These are phyloP conservation scores for Phaonia tiefii DNA, from an alignment of 2,888 invertebrate species.

Conservation along the genomic window DNA sequence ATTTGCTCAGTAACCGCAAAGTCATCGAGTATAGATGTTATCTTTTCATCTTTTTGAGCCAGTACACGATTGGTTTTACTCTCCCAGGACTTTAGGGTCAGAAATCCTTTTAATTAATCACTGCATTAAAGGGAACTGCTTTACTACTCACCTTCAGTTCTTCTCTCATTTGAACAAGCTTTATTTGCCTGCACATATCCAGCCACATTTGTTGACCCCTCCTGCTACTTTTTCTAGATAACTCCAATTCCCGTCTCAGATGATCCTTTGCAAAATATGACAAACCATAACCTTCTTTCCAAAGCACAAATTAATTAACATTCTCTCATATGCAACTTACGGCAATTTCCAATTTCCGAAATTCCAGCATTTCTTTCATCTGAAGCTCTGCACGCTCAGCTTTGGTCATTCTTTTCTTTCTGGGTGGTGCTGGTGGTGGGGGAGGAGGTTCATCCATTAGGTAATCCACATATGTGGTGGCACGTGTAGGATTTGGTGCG, in stretches of 20 bases:
- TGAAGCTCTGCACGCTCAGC: conserved; percentile 68
- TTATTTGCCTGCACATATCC: conserved; percentile 72
- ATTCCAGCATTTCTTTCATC: conserved; percentile 63
- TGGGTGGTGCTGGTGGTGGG: conserved; percentile 45
- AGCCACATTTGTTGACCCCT: conserved; percentile 74
- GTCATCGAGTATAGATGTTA: conserved; percentile 71
- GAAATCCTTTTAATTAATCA: not conserved
- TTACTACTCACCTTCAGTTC: conserved; percentile 70
- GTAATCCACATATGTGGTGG: conserved; percentile 27
- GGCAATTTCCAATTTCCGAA: conserved; percentile 70
- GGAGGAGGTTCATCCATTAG: conserved; percentile 17
- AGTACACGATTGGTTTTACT: conserved; percentile 68
- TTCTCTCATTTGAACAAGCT: conserved; percentile 72
- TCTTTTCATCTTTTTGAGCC: conserved; percentile 73
- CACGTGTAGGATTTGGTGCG: not conserved
- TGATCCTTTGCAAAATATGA: conserved; percentile 69
- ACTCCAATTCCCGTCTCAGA: conserved; percentile 73
- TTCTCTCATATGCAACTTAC: conserved; percentile 66
- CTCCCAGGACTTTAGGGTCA: conserved; percentile 70
- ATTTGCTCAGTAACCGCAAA: conserved; percentile 73
- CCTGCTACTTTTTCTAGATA: conserved; percentile 72
- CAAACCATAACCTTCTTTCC: not conserved
- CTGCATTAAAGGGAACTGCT: not conserved
- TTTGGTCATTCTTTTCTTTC: conserved; percentile 70
- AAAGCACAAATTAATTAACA: not conserved